Base-by-base conservation (phyloP, 2,113 vertebrate species). In the Rhagologus leucostigma region DNA sequence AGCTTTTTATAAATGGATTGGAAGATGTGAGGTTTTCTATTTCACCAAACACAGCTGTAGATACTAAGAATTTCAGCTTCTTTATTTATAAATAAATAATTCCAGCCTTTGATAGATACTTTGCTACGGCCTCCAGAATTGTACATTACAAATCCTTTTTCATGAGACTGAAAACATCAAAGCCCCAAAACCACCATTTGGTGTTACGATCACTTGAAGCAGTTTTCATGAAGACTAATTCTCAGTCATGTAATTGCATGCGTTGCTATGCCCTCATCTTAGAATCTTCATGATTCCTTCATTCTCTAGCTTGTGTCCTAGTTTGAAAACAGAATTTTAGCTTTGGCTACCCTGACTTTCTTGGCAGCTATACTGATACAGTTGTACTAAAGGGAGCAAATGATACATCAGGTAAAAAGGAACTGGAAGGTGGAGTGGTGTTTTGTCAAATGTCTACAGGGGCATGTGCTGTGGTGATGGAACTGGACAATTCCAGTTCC, bases 401-500 rank as follows among this genome's bases (percentile, higher is more conserved):
- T 17, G 3, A 10, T 55, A 13, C 0, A 1, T 65, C 33, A 46
- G 42, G 13, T 87, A n/a, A 73, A 73, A 56, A 49, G 6, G 71
- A 82, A 29, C 18, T 32, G 30, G 63, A 24, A 59, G 27, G 6
- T n/a, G 41, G 23, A 53, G 16, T 18, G 50, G 29, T 17, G 27
- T 73, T 53, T 49, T 41, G 27, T 62, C 14, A 0, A 29, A 11
- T 30, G 12, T 39, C 15, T 6, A 41, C 26, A 27, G 0, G 0
- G 42, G 16, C 7, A 15, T 37, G 24, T 73, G 50, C 39, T 9
- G 6, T 63, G 44, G 35, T n/a, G 39, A 42, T 75, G 20, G 50
- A 74, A 82, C 15, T 11, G 26, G 20, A 8, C n/a, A 49, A 0
- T 73, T 73, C 35, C 52, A 42, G 30, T 63, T 87, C 67, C 47